phyloP scores from a whole-genome alignment of 2,113 vertebrate genomes.

The Edolisoma coerulescens region DNA sequence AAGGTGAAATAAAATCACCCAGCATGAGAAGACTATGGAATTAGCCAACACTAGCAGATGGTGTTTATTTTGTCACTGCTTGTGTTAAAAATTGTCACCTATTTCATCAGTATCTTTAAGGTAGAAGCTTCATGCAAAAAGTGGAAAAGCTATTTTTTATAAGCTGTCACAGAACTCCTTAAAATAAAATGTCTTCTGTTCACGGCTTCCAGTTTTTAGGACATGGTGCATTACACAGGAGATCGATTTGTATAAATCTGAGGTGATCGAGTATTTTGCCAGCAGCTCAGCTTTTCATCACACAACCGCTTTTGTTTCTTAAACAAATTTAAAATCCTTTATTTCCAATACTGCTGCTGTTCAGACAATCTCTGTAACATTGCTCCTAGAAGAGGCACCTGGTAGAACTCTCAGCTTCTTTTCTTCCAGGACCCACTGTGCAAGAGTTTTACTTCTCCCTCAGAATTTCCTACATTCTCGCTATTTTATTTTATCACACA shows the following conservation, averaged over 20 bases:
- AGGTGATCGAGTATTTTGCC: slow-evolving; percentile 80
- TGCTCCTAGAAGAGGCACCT: not conserved
- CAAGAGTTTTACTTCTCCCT: not conserved
- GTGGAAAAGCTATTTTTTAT: slow-evolving; percentile 63
- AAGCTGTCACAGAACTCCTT: slow-evolving; percentile 68
- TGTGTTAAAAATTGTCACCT: slow-evolving; percentile 84
- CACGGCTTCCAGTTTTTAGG: slow-evolving; percentile 88
- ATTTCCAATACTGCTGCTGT: not conserved
- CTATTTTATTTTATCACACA: not conserved
- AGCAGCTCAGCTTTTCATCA: slow-evolving; percentile 69
- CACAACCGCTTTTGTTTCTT: slow-evolving; percentile 62
- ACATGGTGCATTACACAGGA: slow-evolving; percentile 80
- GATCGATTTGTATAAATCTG: slow-evolving; percentile 82
- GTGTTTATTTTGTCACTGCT: slow-evolving; percentile 90
- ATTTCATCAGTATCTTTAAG: slow-evolving; percentile 76
- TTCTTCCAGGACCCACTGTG: not conserved
- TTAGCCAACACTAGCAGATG: slow-evolving; percentile 87
- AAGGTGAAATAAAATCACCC: slow-evolving; percentile 76
- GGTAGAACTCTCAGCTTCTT: not conserved
- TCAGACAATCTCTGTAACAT: slow-evolving; percentile 2
- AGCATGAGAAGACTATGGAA: slow-evolving; percentile 72
- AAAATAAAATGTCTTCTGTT: slow-evolving; percentile 84
- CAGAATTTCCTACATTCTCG: not conserved
- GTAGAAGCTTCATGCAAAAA: slow-evolving; percentile 73
- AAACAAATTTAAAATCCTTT: slow-evolving; percentile 57